Conservation (phyloP, 2,888 invertebrate species). For the Xiphydria camelus region DNA sequence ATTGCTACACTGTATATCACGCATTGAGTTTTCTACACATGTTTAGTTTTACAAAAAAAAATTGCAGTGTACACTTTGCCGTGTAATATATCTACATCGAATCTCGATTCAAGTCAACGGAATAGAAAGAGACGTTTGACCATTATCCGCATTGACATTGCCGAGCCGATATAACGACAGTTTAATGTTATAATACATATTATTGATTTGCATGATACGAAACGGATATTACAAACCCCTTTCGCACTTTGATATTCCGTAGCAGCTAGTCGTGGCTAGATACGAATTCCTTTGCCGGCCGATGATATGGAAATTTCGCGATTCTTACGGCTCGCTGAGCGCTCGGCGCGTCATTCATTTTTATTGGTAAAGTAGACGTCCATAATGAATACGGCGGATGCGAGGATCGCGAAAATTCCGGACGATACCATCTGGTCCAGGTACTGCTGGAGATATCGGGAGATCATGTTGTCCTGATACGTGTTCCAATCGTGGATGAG, state of each 20-base stretch:
- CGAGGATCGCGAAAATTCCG: slow-evolving; percentile 66
- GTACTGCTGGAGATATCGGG: slow-evolving; percentile 64
- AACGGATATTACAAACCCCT: not conserved
- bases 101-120: too few relatives aligned
- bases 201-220: too few relatives aligned
- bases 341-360: slow-evolving; percentile 25
- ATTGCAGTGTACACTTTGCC: too few relatives aligned
- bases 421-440: slow-evolving; percentile 66
- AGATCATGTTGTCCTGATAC: slow-evolving; percentile 56
- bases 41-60: too few relatives aligned
- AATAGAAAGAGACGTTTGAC: too few relatives aligned
- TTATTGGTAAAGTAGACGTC: slow-evolving; percentile 65
- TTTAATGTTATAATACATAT: too few relatives aligned
- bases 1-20: too few relatives aligned
- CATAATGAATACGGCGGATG: slow-evolving; percentile 64
- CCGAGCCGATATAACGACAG: too few relatives aligned
- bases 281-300: not conserved
- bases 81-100: too few relatives aligned
- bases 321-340: not conserved
- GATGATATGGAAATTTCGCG: not conserved
- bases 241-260: not conserved
- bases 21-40: too few relatives aligned
- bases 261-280: not conserved
- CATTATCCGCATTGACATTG: too few relatives aligned
- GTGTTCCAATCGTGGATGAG: slow-evolving; percentile 59